Evolutionary conservation across 64 coral and sea anemone species (phyloP).

Genomic region (Platygyra sinensis): DNA sequence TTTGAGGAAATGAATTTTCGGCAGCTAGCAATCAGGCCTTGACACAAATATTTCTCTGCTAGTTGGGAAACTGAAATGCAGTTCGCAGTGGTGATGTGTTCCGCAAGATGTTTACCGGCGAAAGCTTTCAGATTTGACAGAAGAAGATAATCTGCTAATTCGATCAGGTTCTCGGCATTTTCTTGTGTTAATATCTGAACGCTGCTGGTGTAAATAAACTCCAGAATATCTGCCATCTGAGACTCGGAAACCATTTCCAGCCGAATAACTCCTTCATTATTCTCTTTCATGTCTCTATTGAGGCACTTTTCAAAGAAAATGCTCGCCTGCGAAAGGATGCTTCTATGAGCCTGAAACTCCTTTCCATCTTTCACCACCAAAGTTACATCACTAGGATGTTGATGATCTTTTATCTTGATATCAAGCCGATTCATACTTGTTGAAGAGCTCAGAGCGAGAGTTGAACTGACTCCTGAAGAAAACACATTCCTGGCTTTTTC

Average conservation of each 20-base stretch:
- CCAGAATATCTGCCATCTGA: background rate
- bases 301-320: background rate
- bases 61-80: background rate
- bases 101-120: slow-evolving; percentile 21
- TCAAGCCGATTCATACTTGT: too few relatives aligned
- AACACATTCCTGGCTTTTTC: too few relatives aligned
- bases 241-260: background rate
- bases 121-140: slow-evolving; percentile 34
- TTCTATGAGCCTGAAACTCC: background rate
- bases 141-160: slow-evolving; percentile 20
- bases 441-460: too few relatives aligned
- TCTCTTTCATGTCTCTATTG: background rate
- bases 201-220: slow-evolving; percentile 8
- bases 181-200: background rate
- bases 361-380: background rate
- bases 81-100: background rate
- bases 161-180: slow-evolving; percentile 24
- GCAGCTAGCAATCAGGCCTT: background rate
- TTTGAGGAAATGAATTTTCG: slow-evolving; percentile 33
- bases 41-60: slow-evolving; percentile 3
- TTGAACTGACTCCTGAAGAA: too few relatives aligned
- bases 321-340: background rate
- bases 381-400: background rate
- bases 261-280: background rate
- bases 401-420: background rate